These are phyloP conservation scores for Crotalus viridis DNA, from an alignment of 2,113 vertebrate genomes.

Conservation along the genomic window DNA sequence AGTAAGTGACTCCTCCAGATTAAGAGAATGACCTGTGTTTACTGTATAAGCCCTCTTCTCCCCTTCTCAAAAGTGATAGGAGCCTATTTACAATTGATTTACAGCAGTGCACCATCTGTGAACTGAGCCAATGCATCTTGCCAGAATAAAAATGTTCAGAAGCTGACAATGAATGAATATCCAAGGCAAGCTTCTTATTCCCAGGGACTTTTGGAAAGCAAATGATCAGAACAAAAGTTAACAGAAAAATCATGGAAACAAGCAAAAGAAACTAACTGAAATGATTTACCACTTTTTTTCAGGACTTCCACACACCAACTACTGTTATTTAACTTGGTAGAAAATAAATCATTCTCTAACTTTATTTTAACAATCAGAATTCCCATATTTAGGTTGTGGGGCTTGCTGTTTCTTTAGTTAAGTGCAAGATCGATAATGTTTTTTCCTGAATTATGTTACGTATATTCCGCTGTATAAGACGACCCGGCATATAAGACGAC, in stretches of 20 bases:
- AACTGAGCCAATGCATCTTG: conserved; percentile 29
- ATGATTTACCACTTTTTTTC: background rate
- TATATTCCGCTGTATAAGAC: too few relatives aligned
- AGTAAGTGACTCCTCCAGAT: background rate
- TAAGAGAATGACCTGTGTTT: conserved; percentile 20
- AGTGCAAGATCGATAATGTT: background rate
- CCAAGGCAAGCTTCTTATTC: conserved; percentile 17
- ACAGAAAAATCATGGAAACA: background rate
- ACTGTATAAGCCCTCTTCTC: background rate
- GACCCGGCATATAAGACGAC: too few relatives aligned
- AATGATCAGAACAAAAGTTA: background rate
- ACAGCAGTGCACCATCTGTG: conserved; percentile 17
- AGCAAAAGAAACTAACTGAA: background rate
- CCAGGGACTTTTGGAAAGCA: conserved; percentile 5
- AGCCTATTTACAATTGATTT: conserved; percentile 36
- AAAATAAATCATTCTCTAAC: background rate
- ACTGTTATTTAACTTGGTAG: background rate
- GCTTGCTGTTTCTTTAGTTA: background rate
- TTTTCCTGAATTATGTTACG: background rate
- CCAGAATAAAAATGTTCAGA: conserved; percentile 39
- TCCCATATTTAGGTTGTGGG: background rate
- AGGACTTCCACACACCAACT: background rate
- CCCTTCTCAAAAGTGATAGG: conserved; percentile 19
- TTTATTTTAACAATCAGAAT: background rate
- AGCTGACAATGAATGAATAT: conserved; percentile 25